Percentiles rank a stretch among this genome's conserved stretches.
Evolutionary conservation across 2,888 invertebrate genomes (phyloP).

Genomic region (Tipula vernalis): DNA sequence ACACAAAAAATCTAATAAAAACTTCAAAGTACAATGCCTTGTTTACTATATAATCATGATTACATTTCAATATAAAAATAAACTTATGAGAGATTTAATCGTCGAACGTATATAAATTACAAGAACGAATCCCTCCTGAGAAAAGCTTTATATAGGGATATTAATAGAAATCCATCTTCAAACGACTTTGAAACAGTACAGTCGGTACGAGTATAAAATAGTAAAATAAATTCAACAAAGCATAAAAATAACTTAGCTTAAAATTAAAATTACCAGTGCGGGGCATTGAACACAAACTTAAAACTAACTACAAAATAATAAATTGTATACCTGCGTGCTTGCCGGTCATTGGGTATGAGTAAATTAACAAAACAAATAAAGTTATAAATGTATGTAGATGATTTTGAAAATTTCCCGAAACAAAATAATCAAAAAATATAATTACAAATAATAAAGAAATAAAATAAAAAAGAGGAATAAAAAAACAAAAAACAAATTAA

Average conservation of each 20-base stretch:
- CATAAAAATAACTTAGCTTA: background rate
- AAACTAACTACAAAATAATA: background rate
- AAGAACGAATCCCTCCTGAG: too few species aligned
- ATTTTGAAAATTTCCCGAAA: background rate
- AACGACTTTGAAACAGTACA: too few species aligned
- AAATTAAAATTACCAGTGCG: background rate
- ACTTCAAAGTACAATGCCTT: background rate
- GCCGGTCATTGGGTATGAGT: background rate
- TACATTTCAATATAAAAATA: background rate
- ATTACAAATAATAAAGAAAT: background rate
- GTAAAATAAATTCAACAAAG: background rate
- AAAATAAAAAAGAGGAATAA: background rate
- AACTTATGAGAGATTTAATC: background rate
- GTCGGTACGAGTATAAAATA: background rate
- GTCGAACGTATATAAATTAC: too few species aligned
- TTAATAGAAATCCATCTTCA: too few species aligned
- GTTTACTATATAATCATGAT: background rate
- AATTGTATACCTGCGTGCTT: background rate
- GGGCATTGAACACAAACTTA: background rate
- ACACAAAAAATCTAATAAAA: background rate
- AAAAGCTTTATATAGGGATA: too few species aligned
- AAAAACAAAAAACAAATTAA: background rate
- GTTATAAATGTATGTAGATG: too few species aligned
- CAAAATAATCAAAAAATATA: background rate
- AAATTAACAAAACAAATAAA: background rate